Evolutionary conservation across 1,140 invertebrate species (phyloP), one percentile per base, ranked within the genome.

Genomic region (Lasioglossum baleicum): DNA sequence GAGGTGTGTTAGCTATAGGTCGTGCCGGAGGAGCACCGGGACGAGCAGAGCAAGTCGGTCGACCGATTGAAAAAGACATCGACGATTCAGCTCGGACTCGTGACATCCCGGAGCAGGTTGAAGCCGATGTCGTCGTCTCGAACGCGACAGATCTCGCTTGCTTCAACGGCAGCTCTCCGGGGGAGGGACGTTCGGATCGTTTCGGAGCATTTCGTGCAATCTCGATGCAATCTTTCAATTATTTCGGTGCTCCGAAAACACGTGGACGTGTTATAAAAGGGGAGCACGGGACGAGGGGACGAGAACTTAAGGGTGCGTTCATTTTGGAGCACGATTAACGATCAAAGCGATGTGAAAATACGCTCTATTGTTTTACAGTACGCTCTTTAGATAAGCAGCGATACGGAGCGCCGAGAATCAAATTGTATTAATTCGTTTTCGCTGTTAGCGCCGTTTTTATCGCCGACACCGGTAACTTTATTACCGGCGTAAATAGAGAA

Each of bases 241-340:
- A 85, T 85, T 85, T 85, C 77, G 60, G 70, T 67, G 67, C 70
- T 70, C 60, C 74, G 64, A 81, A 72, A 81, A 73, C 69, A 76
- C 74, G 75, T 76, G 78, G 79, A 82, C 53, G 63, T 60, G 65
- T 20, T 51, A 70, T 51, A 58, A 40, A 42, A n/a, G 42, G 53
- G 40, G 8, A 0, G 15, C 0, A 71, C 17, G 48, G 64, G 64
- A 63, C 15, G 53, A 35, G 60, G 64, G 60, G 35, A 44, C 35
- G 8, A 10, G 22, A n/a, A 26, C 51, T 86, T 75, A 85, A 87
- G 84, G 81, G 81, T 35, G 35, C 2, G 35, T 35, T 35, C 35
- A 5, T 35, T 35, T 35, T 35, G 35, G 35, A 35, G 35, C 26
- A 26, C 26, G 26, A 26, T 26, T 26, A 26, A 1, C 26, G 26